These are phyloP conservation scores for Telmatherina bonti DNA, from an alignment of 2,797 vertebrate genomes.

Conservation along the genomic window DNA sequence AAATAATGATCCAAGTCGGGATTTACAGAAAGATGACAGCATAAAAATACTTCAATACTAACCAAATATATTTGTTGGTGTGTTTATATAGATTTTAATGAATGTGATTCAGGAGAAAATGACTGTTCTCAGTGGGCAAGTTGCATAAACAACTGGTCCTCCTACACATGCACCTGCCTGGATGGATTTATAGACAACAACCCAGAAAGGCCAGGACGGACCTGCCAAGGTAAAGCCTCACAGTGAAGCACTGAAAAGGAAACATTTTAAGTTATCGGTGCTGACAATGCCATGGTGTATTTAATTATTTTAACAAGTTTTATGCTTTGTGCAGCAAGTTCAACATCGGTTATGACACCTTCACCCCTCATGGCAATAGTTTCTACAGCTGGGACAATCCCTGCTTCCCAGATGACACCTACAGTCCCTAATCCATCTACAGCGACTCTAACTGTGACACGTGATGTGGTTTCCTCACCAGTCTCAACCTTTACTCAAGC, in stretches of 20 bases:
- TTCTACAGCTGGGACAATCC: constrained; percentile 3
- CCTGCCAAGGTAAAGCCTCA: constrained; percentile 81
- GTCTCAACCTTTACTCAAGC: neutral
- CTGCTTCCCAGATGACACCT: constrained; percentile 1
- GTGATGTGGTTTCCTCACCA: neutral
- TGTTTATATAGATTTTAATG: constrained; percentile 81
- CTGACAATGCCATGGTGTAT: neutral
- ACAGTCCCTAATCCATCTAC: constrained; percentile 1
- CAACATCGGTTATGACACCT: constrained; percentile 2
- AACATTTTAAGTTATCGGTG: neutral
- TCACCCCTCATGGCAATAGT: neutral
- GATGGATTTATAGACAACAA: constrained; percentile 68
- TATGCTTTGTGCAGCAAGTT: constrained; percentile 40
- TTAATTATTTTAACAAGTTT: constrained; percentile 25
- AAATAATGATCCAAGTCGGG: neutral
- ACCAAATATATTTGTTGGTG: neutral
- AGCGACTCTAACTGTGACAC: constrained; percentile 3
- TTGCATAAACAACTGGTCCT: constrained; percentile 84
- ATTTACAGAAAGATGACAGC: neutral
- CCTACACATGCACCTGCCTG: constrained; percentile 84
- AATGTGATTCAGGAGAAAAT: constrained; percentile 78
- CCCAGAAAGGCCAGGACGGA: constrained; percentile 79
- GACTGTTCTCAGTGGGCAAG: constrained; percentile 83
- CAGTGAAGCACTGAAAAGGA: neutral
- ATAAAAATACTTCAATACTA: neutral